phyloP scores from a whole-genome alignment of 2,888 invertebrate species.

The Eustalomyia histrio region DNA sequence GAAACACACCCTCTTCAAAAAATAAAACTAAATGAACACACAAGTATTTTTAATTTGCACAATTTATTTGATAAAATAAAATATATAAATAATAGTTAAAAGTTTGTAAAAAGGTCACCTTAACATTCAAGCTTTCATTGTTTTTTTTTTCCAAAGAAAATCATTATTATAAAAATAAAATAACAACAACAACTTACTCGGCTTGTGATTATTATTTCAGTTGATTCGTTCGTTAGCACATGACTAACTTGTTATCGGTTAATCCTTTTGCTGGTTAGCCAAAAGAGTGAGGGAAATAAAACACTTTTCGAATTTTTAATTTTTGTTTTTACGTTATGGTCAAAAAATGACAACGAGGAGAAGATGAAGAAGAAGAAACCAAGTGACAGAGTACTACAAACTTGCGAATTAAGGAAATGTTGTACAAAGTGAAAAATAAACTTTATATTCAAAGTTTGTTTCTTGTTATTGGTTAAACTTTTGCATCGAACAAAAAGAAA shows the following conservation, averaged over 20 bases:
- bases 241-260: constrained; percentile 54
- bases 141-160: not conserved
- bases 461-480: constrained; percentile 29
- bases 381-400: constrained; percentile 18
- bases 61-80: constrained; percentile 18
- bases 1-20: not conserved
- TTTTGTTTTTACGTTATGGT: constrained; percentile 60
- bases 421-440: constrained; percentile 52
- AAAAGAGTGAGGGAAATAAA: constrained; percentile 24
- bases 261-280: constrained; percentile 38
- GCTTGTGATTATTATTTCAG: constrained; percentile 34
- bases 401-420: constrained; percentile 51
- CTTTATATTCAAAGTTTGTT: constrained; percentile 54
- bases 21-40: not conserved
- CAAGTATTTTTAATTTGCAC: constrained; percentile 35
- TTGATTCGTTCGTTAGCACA: constrained; percentile 43
- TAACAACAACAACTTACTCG: not conserved
- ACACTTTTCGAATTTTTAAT: constrained; percentile 64
- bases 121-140: constrained; percentile 7
- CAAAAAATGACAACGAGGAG: not conserved
- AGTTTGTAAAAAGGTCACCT: not conserved
- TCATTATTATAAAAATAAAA: constrained; percentile 3
- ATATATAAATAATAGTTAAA: not conserved
- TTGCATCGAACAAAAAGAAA: constrained; percentile 10
- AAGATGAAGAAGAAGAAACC: constrained; percentile 22